These are phyloP conservation scores for Eremobia ochroleuca DNA, from an alignment of 2,888 invertebrate genomes.

Conservation along the genomic window DNA sequence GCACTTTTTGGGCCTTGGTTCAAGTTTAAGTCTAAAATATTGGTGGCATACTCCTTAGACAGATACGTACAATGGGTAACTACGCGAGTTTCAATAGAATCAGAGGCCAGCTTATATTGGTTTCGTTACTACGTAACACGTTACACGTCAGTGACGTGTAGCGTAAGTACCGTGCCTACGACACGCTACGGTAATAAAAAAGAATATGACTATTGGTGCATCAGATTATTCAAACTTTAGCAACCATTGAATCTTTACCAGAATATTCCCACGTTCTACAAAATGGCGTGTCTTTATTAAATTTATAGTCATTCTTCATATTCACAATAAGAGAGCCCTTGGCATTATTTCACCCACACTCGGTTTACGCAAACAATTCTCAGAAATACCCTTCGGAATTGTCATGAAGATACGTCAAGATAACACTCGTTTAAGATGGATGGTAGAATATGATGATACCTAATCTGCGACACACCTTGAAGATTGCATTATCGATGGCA, in stretches of 20 bases:
- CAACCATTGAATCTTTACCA: background rate
- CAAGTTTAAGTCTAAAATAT: background rate
- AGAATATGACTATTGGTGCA: background rate
- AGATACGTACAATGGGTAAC: background rate
- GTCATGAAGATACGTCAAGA: slow-evolving; percentile 70
- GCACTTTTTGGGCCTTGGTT: background rate
- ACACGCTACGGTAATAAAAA: background rate
- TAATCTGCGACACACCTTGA: slow-evolving; percentile 71
- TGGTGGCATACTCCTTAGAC: background rate
- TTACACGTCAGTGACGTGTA: background rate
- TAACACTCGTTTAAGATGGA: slow-evolving; percentile 67
- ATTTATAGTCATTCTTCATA: slow-evolving; percentile 38
- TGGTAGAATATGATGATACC: slow-evolving; percentile 68
- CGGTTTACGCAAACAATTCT: slow-evolving; percentile 63
- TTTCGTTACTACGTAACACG: too few relatives aligned
- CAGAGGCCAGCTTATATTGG: background rate
- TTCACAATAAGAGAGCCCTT: slow-evolving; percentile 47
- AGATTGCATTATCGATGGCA: slow-evolving; percentile 74
- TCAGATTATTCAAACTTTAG: background rate
- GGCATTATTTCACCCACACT: slow-evolving; percentile 60
- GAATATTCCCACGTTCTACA: slow-evolving; percentile 38
- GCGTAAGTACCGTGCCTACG: background rate
- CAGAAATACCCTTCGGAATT: slow-evolving; percentile 67
- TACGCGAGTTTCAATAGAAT: background rate
- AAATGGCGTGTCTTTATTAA: slow-evolving; percentile 25